Percentiles rank a stretch among this genome's conserved stretches.
Evolutionary conservation across 2,797 vertebrate genomes (phyloP).

Genomic region (Acestrorhynchus altus): DNA sequence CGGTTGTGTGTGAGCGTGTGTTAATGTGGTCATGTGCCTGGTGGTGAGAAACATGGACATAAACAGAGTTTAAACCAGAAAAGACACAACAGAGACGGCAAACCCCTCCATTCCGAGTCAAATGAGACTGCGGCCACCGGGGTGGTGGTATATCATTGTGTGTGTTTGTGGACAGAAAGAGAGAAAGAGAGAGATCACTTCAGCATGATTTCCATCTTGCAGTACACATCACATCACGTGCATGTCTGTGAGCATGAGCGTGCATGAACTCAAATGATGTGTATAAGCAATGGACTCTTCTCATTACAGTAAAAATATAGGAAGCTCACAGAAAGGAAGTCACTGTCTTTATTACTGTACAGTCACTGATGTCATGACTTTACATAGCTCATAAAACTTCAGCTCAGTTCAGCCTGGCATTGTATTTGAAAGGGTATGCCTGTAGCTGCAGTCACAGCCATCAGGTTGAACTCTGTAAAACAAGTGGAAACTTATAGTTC

Average conservation of each 20-base stretch:
- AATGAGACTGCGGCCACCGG: conserved; percentile 35
- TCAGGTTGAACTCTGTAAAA: conserved; percentile 13
- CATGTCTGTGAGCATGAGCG: neutral
- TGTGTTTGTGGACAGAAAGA: conserved; percentile 9
- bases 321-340: conserved; percentile 20
- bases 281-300: conserved; percentile 17
- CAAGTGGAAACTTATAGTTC: too few species aligned
- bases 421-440: neutral
- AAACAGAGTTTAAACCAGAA: conserved; percentile 52
- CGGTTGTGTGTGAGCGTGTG: conserved; percentile 53
- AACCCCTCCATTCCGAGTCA: conserved; percentile 19
- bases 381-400: conserved; percentile 7
- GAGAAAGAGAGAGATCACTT: neutral
- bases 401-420: conserved; percentile 1
- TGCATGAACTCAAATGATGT: conserved; percentile 11
- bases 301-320: conserved; percentile 34
- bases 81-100: conserved; percentile 44
- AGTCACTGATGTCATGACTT: conserved; percentile 34
- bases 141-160: conserved; percentile 13
- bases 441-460: neutral
- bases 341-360: conserved; percentile 33
- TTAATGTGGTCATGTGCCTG: conserved; percentile 61
- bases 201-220: neutral
- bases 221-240: neutral
- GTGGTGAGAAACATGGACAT: conserved; percentile 67